These are phyloP conservation scores for Trogon melanurus DNA, from an alignment of 2,113 vertebrate genomes.

Conservation along the genomic window DNA sequence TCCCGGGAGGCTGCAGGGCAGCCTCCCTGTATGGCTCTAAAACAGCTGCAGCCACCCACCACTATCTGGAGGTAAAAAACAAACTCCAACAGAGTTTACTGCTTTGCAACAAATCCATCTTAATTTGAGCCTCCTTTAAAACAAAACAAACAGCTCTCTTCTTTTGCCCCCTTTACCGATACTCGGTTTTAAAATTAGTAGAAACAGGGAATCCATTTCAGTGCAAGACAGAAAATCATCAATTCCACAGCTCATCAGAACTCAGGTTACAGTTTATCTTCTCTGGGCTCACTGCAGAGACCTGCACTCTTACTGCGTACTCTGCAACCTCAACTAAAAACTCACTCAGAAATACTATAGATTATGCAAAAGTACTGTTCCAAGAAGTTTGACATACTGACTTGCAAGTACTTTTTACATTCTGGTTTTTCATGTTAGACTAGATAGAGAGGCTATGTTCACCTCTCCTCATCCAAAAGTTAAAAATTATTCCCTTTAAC, in stretches of 20 bases:
- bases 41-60: background rate
- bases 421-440: background rate
- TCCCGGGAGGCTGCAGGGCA: background rate
- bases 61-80: background rate
- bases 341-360: background rate
- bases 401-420: background rate
- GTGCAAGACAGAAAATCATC: background rate
- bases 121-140: background rate
- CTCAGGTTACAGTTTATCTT: background rate
- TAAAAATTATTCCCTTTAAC: background rate
- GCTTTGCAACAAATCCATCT: background rate
- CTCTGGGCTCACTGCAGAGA: background rate
- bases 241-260: background rate
- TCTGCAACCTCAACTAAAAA: background rate
- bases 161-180: rapidly evolving
- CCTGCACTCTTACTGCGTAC: rapidly evolving
- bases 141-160: background rate
- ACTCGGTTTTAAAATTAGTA: background rate
- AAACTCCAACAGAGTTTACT: background rate
- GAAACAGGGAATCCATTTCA: background rate
- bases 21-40: background rate
- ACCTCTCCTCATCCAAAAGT: background rate
- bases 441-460: background rate
- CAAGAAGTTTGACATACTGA: background rate
- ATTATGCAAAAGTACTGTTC: background rate